Conservation (phyloP, 2,888 invertebrate genomes). For the Aphrophora alni region DNA sequence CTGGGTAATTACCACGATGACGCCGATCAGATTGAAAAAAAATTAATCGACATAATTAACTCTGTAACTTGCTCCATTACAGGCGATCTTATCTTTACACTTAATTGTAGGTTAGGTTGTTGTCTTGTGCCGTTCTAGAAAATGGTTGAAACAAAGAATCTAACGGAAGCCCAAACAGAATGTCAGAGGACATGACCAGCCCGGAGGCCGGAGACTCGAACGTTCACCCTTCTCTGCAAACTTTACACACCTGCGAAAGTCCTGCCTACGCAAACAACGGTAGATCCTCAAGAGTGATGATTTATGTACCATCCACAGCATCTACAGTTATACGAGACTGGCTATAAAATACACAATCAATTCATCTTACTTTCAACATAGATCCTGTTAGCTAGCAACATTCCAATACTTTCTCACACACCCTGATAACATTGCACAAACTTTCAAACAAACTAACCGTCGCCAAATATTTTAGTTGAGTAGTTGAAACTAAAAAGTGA, state of each 20-base stretch:
- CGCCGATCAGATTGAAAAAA: no score
- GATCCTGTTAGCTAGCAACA: no score
- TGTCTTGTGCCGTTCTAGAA: not conserved
- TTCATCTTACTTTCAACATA: no score
- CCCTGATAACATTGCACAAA: no score
- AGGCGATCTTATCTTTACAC: no score
- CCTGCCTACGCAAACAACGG: slow-evolving; percentile 4
- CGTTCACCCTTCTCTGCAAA: not conserved
- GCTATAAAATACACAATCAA: not conserved
- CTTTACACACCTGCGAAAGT: not conserved
- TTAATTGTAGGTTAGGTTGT: not conserved
- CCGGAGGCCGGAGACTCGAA: slow-evolving; percentile 5
- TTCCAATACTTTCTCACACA: no score
- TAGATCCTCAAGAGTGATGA: not conserved
- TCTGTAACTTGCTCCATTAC: no score
- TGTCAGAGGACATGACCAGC: not conserved
- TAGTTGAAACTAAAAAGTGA: no score
- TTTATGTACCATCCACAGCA: not conserved
- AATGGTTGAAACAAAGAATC: not conserved
- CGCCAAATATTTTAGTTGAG: no score
- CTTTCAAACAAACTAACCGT: no score
- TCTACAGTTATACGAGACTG: not conserved
- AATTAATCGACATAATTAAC: no score
- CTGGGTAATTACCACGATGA: no score
- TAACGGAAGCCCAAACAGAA: not conserved